phyloP scores from a whole-genome alignment of 2,797 vertebrate species.

The Xiphophorus birchmanni region DNA sequence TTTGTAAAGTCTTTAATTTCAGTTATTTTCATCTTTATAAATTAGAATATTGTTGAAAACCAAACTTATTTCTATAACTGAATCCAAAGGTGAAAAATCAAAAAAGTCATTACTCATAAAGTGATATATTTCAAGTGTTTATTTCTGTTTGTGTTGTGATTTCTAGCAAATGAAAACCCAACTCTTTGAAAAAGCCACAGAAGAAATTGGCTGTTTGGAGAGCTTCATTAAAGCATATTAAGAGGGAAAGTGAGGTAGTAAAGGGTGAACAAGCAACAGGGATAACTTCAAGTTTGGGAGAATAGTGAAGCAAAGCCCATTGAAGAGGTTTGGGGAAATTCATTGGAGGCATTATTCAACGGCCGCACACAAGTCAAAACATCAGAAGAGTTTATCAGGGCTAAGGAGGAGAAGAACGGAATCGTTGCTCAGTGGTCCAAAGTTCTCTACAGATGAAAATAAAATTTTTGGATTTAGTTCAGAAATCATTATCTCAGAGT shows the following conservation, averaged over 20 bases:
- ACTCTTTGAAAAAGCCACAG: not conserved
- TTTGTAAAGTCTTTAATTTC: not conserved
- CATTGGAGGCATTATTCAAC: not conserved
- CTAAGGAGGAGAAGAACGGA: not conserved
- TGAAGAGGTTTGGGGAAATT: not conserved
- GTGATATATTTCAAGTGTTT: not conserved
- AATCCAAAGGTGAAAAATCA: not conserved
- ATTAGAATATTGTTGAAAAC: not conserved
- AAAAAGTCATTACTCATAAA: not conserved
- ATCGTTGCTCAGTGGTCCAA: not conserved
- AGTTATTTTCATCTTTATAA: not conserved
- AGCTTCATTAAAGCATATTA: not conserved
- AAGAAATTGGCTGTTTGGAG: not conserved
- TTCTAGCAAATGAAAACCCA: not conserved
- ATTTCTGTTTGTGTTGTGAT: not conserved
- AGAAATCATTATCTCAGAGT: not conserved
- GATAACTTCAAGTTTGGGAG: not conserved
- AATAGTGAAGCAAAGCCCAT: not conserved
- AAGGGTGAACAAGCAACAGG: not conserved
- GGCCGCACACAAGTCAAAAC: not conserved
- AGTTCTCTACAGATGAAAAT: not conserved
- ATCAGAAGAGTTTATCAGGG: not conserved
- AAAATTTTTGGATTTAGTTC: not conserved
- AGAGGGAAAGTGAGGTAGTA: not conserved
- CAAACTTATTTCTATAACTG: not conserved